Base-by-base conservation (phyloP, 1,140 invertebrate species). In the Lepeophtheirus salmonis region DNA sequence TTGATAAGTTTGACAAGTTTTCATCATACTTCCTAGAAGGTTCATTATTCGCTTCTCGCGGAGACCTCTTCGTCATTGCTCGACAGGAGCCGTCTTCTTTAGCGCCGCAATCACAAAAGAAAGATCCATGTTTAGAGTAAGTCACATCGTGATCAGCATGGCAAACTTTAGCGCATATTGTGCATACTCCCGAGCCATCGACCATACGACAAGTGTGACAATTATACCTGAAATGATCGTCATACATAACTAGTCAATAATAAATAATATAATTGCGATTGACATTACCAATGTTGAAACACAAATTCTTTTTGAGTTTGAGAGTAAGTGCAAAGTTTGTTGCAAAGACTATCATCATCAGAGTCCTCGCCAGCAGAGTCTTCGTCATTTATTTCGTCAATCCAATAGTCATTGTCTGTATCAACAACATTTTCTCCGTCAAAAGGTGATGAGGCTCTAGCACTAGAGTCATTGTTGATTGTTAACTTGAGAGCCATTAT, bases 141-240 rank as follows among this genome's bases (percentile, higher is more conserved):
- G 90, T 94, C 0, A 98, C 81, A 70, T 97, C 94, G 70, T 97
- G 92, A 13, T 86, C 88, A 63, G 86, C 82, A 70, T 97, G 94
- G 69, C 94, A 98, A 1, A 97, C 92, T 60, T 88, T 77, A 1
- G 92, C 94, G 74, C 94, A 98, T 0, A 97, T 83, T 0, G 89
- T 90, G 70, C 95, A 98, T 12, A 97, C 90, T 0, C 95, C 95
- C 16, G 95, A 89, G 13, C 91, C 86, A 70, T 97, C 94, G 18
- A 95, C 82, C 92, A 98, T 96, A 68, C 87, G 88, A 70, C 94
- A 97, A 0, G 90, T 95, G 69, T 97, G 90, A 70, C 92, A 97
- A 70, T 97, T 90, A 72, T 97, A 97, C 89, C 89, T 50, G 17
- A 23, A 21, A 60, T 17, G n/a, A 24, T 41, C n/a, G n/a, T n/a